Base-by-base conservation (phyloP, 23 tunicate species). In the Diplosoma virens region DNA sequence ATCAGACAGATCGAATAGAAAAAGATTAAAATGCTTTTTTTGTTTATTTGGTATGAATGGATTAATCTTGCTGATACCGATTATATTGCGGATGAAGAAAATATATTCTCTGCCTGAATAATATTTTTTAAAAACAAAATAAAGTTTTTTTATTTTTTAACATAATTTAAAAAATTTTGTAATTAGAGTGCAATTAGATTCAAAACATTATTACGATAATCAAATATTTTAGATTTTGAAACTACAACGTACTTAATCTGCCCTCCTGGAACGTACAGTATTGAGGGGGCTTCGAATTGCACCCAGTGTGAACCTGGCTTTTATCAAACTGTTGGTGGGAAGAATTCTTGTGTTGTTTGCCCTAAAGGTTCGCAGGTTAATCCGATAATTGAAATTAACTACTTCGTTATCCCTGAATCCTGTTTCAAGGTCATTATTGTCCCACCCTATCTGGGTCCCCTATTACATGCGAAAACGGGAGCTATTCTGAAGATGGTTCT, bases 361-460 rank as follows among this genome's bases (percentile, higher is more conserved):
- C 92, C 84, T n/a, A 37, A 86, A 47, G 97, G 97, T 80, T 75
- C 46, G 0, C 0, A 11, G 0, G n/a, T 9, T 58, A 20, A 6
- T 14, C 16, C 16, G 11, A 16, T 9, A 45, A 9, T 9, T 9
- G 52, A 45, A 9, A 45, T 16, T 45, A 16, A 45, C 11, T 11
- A 45, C 11, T 45, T 16, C 52, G 52, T 16, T 45, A 9, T 59
- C 7, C 18, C 34, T 14, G 41, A 5, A 2, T 56, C 22, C 26
- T 67, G 29, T 68, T 60, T 79, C 6, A 47, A 89, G 87, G 96
- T n/a, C 31, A 67, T 34, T 78, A 84, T 17, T 89, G 96, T 72
- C 81, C 82, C 0, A 59, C 47, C 25, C 77, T 77, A 35, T 32
- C 84, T 35, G 55, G 50, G 1, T 2, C 3, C 0, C 87, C 88